Evolutionary conservation across 2,888 invertebrate species (phyloP).

Genomic region (Erynnis tages): DNA sequence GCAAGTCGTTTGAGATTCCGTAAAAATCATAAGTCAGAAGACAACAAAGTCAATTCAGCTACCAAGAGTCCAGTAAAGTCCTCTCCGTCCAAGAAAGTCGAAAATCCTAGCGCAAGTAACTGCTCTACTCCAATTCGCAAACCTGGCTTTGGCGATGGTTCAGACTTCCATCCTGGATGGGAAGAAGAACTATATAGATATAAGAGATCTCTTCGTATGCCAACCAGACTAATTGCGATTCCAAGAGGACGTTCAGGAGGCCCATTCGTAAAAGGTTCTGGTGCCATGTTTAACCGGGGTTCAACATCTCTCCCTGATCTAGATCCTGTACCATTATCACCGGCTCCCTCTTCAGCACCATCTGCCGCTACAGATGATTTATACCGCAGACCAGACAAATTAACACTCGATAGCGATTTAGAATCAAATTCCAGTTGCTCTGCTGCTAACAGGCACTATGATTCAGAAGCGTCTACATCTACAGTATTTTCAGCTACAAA

Average conservation of each 20-base stretch:
- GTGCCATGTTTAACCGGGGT: constrained; percentile 79
- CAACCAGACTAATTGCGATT: constrained; percentile 89
- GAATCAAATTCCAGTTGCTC: constrained; percentile 86
- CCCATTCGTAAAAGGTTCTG: constrained; percentile 58
- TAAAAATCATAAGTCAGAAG: constrained; percentile 75
- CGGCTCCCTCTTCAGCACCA: constrained; percentile 83
- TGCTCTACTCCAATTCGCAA: constrained; percentile 69
- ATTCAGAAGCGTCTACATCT: constrained; percentile 85
- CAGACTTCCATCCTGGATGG: constrained; percentile 89
- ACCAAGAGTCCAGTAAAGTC: constrained; percentile 60
- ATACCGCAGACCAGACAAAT: constrained; percentile 69
- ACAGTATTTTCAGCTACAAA: constrained; percentile 84
- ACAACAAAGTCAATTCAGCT: constrained; percentile 45
- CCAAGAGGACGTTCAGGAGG: constrained; percentile 85
- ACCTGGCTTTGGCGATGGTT: constrained; percentile 86
- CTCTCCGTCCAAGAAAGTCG: constrained; percentile 58
- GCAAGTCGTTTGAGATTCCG: constrained; percentile 69
- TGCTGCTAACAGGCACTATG: constrained; percentile 80
- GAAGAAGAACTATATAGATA: constrained; percentile 91
- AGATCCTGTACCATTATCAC: constrained; percentile 88
- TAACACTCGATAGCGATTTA: constrained; percentile 83
- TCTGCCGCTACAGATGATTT: constrained; percentile 83
- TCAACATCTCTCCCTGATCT: constrained; percentile 90
- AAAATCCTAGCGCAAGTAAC: constrained; percentile 50
- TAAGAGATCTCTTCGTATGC: constrained; percentile 91